phyloP scores from a whole-genome alignment of 2,888 invertebrate species.

The Abrostola tripartita region DNA sequence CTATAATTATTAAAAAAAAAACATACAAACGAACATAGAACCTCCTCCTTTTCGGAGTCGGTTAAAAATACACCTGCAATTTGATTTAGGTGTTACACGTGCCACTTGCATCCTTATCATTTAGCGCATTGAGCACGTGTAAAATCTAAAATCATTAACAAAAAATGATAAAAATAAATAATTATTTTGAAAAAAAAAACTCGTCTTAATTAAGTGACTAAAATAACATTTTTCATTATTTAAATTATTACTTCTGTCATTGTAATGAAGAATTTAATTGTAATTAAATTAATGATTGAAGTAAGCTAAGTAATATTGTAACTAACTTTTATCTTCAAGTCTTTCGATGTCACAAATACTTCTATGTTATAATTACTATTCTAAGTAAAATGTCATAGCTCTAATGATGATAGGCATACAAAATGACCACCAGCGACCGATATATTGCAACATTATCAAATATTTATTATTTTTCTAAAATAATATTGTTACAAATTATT shows the following conservation, averaged over 20 bases:
- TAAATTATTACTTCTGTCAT: conserved; percentile 69
- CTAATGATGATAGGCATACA: not conserved
- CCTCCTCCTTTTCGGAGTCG: too few species aligned
- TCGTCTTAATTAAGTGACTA: conserved; percentile 17
- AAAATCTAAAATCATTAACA: not conserved
- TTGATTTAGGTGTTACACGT: not conserved
- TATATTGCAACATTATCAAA: too few species aligned
- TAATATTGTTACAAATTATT: not conserved
- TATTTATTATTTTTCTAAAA: too few species aligned
- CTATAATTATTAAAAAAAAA: too few species aligned
- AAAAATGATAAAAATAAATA: conserved; percentile 2
- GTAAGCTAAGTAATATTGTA: conserved; percentile 50
- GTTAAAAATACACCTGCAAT: conserved; percentile 1
- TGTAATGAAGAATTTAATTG: conserved; percentile 78
- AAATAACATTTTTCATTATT: conserved; percentile 23
- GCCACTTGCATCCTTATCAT: too few species aligned
- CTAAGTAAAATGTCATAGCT: conserved; percentile 25
- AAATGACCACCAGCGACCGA: too few species aligned
- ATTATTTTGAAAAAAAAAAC: conserved; percentile 8
- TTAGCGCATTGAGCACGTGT: too few species aligned
- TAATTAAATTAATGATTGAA: conserved; percentile 80
- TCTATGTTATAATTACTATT: conserved; percentile 44
- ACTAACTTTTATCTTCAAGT: conserved; percentile 35
- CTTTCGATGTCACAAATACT: conserved; percentile 50
- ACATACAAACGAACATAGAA: too few species aligned